Evolutionary conservation across 2,113 vertebrate species (phyloP).

Genomic region (Piprites chloris): DNA sequence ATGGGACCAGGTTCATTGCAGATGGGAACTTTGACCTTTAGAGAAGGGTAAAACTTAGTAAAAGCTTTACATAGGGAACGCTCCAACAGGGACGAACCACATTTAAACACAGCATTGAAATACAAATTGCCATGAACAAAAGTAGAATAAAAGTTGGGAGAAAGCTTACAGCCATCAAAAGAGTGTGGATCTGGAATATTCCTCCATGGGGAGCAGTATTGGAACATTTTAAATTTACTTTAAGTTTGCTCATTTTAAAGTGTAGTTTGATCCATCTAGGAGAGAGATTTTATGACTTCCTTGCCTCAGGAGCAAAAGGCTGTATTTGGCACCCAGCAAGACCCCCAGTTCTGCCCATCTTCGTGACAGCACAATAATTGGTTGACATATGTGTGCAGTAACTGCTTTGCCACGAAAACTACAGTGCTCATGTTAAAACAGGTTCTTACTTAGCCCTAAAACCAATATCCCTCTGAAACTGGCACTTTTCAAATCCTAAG

Average conservation of each 20-base stretch:
- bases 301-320: not conserved
- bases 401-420: not conserved
- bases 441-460: not conserved
- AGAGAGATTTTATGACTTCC: not conserved
- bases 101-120: not conserved
- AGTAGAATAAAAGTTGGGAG: not conserved
- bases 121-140: not conserved
- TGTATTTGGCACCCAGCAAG: not conserved
- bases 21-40: not conserved
- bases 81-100: not conserved
- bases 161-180: not conserved
- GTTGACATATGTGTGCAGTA: not conserved
- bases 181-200: not conserved
- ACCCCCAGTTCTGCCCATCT: not conserved
- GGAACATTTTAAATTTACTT: not conserved
- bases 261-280: not conserved
- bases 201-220: not conserved
- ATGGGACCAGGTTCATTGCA: not conserved
- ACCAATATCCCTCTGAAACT: not conserved
- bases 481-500: not conserved
- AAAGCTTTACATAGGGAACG: not conserved
- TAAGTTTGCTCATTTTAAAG: not conserved
- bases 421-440: not conserved
- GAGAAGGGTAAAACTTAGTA: not conserved
- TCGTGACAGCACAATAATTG: accelerated